phyloP scores from a whole-genome alignment of 2,113 vertebrate species.

The Ptychochromis oligacanthus region DNA sequence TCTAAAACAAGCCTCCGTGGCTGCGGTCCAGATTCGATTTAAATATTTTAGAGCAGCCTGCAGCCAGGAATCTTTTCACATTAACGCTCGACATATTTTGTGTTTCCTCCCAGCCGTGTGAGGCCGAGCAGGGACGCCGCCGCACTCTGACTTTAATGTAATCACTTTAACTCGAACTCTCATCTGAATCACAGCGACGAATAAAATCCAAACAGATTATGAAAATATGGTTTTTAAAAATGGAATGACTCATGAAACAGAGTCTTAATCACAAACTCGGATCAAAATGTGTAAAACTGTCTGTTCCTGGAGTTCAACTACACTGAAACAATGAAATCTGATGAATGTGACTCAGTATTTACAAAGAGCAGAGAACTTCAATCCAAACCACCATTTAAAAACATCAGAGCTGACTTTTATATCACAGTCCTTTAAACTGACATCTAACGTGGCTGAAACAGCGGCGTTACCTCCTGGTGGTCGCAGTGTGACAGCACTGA shows the following conservation, averaged over 20 bases:
- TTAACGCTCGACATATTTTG: conserved; percentile 52
- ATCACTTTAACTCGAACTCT: not conserved
- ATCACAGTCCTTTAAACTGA: not conserved
- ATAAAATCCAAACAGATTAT: not conserved
- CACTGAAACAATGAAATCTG: not conserved
- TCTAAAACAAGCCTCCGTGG: conserved; percentile 56
- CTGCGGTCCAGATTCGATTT: conserved; percentile 63
- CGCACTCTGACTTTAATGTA: not conserved
- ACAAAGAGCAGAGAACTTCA: too few relatives aligned
- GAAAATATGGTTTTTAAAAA: not conserved
- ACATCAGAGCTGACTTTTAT: too few relatives aligned
- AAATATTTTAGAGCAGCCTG: conserved; percentile 58
- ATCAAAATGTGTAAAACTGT: too few relatives aligned
- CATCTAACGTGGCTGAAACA: not conserved
- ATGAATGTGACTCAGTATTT: too few relatives aligned
- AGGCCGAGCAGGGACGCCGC: not conserved
- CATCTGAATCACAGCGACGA: not conserved
- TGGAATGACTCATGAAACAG: not conserved
- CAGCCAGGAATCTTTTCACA: conserved; percentile 53
- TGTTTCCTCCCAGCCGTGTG: conserved; percentile 22
- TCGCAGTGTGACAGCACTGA: not conserved
- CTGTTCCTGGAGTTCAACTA: not conserved
- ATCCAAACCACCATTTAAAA: too few relatives aligned
- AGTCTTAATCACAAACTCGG: not conserved
- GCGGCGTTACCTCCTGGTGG: not conserved